Percentiles rank a stretch among this genome's conserved stretches.
phyloP scores from a whole-genome alignment of 1,140 invertebrate species.

The Macrobrachium nipponense region DNA sequence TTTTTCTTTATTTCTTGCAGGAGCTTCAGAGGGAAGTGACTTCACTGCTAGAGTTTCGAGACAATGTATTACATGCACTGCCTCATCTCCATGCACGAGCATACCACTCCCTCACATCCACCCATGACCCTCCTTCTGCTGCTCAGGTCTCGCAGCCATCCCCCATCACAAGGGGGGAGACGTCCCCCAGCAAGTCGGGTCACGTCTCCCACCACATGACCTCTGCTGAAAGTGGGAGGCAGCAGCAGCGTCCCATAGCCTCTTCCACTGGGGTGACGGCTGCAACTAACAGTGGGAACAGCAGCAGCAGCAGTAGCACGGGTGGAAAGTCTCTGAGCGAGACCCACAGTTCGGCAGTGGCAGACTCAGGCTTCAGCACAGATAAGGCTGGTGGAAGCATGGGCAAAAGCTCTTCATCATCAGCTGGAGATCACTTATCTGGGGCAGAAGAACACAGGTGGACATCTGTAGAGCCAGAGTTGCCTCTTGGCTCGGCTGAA shows the following conservation, averaged over 20 bases:
- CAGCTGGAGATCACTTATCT: conserved; percentile 71
- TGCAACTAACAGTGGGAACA: conserved; percentile 69
- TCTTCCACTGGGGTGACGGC: conserved; percentile 73
- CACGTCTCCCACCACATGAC: conserved; percentile 39
- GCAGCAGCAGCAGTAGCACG: conserved; percentile 52
- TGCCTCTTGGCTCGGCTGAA: conserved; percentile 69
- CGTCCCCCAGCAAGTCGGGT: conserved; percentile 19
- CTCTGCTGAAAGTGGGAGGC: conserved; percentile 36
- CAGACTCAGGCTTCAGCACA: conserved; percentile 59
- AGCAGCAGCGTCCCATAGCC: conserved; percentile 30
- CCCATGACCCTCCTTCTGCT: conserved; percentile 66
- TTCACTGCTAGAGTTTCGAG: conserved; percentile 86
- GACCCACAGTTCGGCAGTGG: conserved; percentile 53
- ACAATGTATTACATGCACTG: conserved; percentile 91
- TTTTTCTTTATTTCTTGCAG: conserved; percentile 68
- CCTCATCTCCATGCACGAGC: conserved; percentile 78
- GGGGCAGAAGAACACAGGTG: conserved; percentile 50
- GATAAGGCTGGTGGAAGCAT: conserved; percentile 58
- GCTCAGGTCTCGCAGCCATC: conserved; percentile 67
- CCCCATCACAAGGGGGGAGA: conserved; percentile 21
- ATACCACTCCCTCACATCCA: conserved; percentile 61
- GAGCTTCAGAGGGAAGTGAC: conserved; percentile 92
- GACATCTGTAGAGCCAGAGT: conserved; percentile 47
- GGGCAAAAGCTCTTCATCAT: conserved; percentile 60
- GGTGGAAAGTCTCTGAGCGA: conserved; percentile 59